Percentiles rank a stretch among this genome's conserved stretches.
Evolutionary conservation across 1,140 invertebrate species (phyloP).

Genomic region (Anthonomus grandis): DNA sequence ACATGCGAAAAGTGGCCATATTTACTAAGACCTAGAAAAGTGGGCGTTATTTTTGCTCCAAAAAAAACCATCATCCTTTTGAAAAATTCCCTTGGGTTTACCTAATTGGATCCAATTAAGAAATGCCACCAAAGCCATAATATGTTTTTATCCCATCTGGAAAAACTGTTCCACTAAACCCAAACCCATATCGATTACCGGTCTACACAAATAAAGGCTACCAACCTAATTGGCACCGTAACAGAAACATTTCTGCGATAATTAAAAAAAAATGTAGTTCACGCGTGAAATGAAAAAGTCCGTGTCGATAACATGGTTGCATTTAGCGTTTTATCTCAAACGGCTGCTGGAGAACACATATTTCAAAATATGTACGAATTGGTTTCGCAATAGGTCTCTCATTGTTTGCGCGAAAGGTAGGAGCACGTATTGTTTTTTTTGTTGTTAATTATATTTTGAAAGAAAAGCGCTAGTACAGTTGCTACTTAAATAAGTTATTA

Average conservation of each 20-base stretch:
- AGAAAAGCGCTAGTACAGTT: not conserved
- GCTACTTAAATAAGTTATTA: not conserved
- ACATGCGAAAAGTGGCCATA: too few species aligned
- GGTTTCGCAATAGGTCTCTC: not conserved
- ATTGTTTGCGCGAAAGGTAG: not conserved
- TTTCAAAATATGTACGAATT: not conserved
- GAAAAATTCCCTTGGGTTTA: too few species aligned
- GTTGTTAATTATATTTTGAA: slow-evolving; percentile 1
- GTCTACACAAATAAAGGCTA: not conserved
- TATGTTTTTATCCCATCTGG: not conserved
- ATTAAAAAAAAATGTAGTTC: slow-evolving; percentile 12
- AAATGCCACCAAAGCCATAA: not conserved
- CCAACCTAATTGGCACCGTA: slow-evolving; percentile 12
- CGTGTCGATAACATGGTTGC: slow-evolving; percentile 14
- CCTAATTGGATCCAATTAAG: not conserved
- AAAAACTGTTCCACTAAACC: slow-evolving; percentile 1
- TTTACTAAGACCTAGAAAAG: too few species aligned
- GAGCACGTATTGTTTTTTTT: slow-evolving; percentile 4
- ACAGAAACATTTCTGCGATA: slow-evolving; percentile 15
- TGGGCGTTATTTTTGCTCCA: too few species aligned
- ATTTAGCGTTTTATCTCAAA: slow-evolving; percentile 6
- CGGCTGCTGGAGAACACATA: not conserved
- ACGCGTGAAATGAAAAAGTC: slow-evolving; percentile 10
- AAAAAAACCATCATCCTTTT: too few species aligned
- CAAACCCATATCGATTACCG: not conserved